Evolutionary conservation across 2,797 vertebrate genomes (phyloP), one percentile per base, ranked within the genome.

Genomic region (Galago senegalensis): DNA sequence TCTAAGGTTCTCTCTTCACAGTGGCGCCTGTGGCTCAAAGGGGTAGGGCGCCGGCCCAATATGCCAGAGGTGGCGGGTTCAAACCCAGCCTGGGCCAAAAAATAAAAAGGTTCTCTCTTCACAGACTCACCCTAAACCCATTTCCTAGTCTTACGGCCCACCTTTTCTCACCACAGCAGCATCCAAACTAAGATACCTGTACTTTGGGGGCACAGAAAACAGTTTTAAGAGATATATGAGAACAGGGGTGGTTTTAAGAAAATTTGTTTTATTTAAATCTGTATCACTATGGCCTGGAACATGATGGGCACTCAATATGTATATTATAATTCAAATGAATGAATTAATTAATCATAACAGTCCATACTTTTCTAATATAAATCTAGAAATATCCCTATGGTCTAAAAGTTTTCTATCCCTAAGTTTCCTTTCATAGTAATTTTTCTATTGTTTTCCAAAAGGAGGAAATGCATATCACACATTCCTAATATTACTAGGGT

Each of bases 191-290:
- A 43, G 53, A 40, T 2, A 69, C 27, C 27, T 65, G 85, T 18
- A 72, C 10, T 85, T 60, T 61, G 34, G n/a, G n/a, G 18, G 29
- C 69, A 58, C n/a, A 72, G 9, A n/a, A 63, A 60, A 9, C 87
- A 37, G 40, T 85, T 86, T 56, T 75, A 80, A 37, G 40, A 80
- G 61, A 5, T 43, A 53, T 27, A 8, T 61, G 76, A 81, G 9
- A 17, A 91, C 25, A 88, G 20, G 40, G 12, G 40, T n/a, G 37
- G 16, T 53, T 94, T 58, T 37, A 89, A 85, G 37, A 92, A 86
- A 89, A 61, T 46, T 5, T 69, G 20, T 43, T 86, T 92, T 94
- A 73, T 81, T 89, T 92, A 63, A 12, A 76, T 65, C 37, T 82
- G 20, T 81, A 56, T 23, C n/a, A 21, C 23, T 89, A 29, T 5